Conservation (phyloP, 37 sponge, comb jelly and placozoan genomes). For the Halichondria panicea region DNA sequence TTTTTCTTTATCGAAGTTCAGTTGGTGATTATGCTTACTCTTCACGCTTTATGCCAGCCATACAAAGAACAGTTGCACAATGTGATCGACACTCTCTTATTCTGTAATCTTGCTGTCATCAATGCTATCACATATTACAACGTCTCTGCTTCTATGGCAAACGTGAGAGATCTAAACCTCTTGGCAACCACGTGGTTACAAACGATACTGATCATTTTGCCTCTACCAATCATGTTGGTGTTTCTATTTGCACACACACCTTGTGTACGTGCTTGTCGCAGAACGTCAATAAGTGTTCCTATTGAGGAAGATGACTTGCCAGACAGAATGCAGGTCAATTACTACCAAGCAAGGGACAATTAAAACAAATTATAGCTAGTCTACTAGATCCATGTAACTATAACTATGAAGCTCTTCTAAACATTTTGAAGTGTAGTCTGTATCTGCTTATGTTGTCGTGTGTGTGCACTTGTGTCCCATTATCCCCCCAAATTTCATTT, state of each 20-base stretch:
- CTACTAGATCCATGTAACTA: too few species aligned
- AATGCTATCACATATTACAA: conserved; percentile 24
- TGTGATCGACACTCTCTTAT: conserved; percentile 1
- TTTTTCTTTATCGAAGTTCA: neutral
- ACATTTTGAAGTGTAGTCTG: too few species aligned
- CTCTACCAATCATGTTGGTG: neutral
- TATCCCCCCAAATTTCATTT: too few species aligned
- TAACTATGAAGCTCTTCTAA: too few species aligned
- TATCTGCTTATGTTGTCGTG: too few species aligned
- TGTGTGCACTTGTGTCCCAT: too few species aligned
- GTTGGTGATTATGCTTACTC: neutral
- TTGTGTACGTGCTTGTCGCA: too few species aligned
- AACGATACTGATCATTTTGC: neutral
- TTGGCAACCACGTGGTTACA: conserved; percentile 5
- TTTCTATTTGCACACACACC: neutral
- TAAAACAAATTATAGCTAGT: too few species aligned
- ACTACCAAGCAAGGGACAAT: too few species aligned
- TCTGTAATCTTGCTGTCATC: conserved; percentile 15
- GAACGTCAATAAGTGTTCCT: too few species aligned
- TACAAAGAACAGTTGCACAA: conserved; percentile 10
- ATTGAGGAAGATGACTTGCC: too few species aligned
- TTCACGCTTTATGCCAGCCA: conserved; percentile 11
- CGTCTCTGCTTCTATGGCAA: neutral
- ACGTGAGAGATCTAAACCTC: neutral
- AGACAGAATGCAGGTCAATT: too few species aligned